Base-by-base conservation (phyloP, 2,888 invertebrate genomes). In the Muscina levida region DNA sequence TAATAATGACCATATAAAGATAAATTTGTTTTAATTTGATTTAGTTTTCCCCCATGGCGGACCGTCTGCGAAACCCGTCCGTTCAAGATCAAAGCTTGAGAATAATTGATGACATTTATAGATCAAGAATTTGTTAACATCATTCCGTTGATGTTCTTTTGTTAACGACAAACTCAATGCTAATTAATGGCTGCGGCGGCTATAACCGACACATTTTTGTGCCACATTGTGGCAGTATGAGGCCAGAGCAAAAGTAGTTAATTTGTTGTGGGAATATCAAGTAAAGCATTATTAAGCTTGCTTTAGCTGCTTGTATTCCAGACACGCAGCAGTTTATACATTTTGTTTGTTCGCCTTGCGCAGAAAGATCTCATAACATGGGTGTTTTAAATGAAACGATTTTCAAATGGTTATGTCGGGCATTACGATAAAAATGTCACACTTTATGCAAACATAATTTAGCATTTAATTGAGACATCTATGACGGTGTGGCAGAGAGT, bases 401-500 rank as follows among this genome's bases (percentile, higher is more conserved):
- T 59, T 59, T 42, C 62, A 10, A 11, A 22, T 19, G 42, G 10
- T 62, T 62, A 77, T 81, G 79, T 72, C 77, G 77, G 65, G 72
- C 77, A 81, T 72, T 74, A 68, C 77, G 76, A 83, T 84, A 83
- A 84, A 84, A 84, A 83, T 84, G 84, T 82, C 82, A 82, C 79
- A 82, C 67, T 44, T 66, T 44, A 37, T 44, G 24, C 24, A n/a
- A 80, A 78, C 82, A 84, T 84, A 83, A 83, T 82, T 84, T 84
- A 83, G 83, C 82, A 83, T 83, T 84, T 84, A 82, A 84, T 84
- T 84, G 84, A 83, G 82, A 75, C 31, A 31, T 31, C 31, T n/a
- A n/a, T 15, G 13, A 48, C 6, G 48, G 48, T 17, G 17, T 44
- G 4, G 11, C 11, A 8, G n/a, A 44, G 39, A 11, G n/a, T 11